Conservation (phyloP, 2,113 vertebrate genomes). For the Mixornis gularis region DNA sequence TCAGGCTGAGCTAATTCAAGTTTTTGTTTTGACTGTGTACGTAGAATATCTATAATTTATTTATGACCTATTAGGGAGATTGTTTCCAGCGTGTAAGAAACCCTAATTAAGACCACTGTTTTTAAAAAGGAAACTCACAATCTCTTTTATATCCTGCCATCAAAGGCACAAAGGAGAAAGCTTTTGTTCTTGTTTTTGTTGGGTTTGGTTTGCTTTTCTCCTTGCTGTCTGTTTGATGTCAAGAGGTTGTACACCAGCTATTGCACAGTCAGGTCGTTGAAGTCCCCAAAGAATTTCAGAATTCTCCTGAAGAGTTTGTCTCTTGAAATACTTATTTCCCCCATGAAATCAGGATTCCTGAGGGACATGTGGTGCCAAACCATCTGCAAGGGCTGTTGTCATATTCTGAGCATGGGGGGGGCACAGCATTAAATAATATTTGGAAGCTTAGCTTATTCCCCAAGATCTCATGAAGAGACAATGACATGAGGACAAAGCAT, state of each 20-base stretch:
- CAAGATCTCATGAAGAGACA: neutral
- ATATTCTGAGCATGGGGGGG: neutral
- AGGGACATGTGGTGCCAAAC: neutral
- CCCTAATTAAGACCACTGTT: conserved; percentile 21
- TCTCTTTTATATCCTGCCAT: neutral
- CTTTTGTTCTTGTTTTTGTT: neutral
- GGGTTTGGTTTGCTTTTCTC: neutral
- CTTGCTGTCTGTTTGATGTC: neutral
- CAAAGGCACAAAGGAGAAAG: neutral
- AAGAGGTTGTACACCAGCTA: neutral
- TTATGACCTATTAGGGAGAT: conserved; percentile 5
- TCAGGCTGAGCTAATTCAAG: neutral
- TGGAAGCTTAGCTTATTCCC: neutral
- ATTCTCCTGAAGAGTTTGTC: neutral
- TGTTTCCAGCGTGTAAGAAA: neutral
- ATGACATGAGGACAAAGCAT: neutral
- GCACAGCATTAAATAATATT: neutral
- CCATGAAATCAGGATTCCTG: neutral
- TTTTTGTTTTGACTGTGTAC: neutral
- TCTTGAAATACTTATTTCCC: neutral
- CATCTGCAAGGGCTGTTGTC: neutral
- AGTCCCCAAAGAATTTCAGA: conserved; percentile 4
- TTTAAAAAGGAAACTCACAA: neutral
- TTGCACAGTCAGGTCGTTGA: neutral
- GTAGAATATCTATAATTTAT: conserved; percentile 1